phyloP scores from a whole-genome alignment of 2,888 invertebrate species.

The Venusia cambrica region DNA sequence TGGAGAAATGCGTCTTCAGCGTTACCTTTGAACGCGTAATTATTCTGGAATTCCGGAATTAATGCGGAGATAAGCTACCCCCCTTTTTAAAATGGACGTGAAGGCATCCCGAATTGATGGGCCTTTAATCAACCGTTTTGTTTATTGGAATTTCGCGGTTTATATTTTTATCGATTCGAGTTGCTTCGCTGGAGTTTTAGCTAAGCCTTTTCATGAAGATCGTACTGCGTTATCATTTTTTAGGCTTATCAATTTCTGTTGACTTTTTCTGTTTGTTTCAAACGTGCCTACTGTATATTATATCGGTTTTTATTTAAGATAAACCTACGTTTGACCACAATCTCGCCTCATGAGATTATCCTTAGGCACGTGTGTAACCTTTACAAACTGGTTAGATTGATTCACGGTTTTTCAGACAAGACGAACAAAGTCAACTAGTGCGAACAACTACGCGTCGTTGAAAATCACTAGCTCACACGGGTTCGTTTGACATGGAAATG shows the following conservation, averaged over 20 bases:
- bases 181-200: conserved; percentile 3
- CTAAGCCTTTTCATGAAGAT: conserved; percentile 6
- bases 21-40: conserved; percentile 74
- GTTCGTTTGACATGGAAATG: conserved; percentile 76
- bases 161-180: conserved; percentile 17
- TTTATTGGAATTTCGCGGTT: conserved; percentile 30
- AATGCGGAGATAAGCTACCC: conserved; percentile 65
- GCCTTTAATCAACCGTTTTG: conserved; percentile 40
- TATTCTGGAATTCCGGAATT: conserved; percentile 73
- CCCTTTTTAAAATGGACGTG: conserved; percentile 43
- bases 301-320: too few species aligned
- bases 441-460: conserved; percentile 46
- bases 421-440: conserved; percentile 17
- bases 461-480: conserved; percentile 58
- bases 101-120: conserved; percentile 42
- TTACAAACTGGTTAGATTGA: conserved; percentile 8
- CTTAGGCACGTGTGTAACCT: too few species aligned
- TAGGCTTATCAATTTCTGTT: too few species aligned
- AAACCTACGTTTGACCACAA: too few species aligned
- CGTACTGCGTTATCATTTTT: neutral
- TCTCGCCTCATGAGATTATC: too few species aligned
- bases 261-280: too few species aligned
- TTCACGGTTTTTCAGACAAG: conserved; percentile 15
- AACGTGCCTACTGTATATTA: too few species aligned
- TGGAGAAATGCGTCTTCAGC: conserved; percentile 53